Evolutionary conservation across 2,113 vertebrate species (phyloP), one percentile per base, ranked within the genome.

Genomic region (Lepisosteus osseus): DNA sequence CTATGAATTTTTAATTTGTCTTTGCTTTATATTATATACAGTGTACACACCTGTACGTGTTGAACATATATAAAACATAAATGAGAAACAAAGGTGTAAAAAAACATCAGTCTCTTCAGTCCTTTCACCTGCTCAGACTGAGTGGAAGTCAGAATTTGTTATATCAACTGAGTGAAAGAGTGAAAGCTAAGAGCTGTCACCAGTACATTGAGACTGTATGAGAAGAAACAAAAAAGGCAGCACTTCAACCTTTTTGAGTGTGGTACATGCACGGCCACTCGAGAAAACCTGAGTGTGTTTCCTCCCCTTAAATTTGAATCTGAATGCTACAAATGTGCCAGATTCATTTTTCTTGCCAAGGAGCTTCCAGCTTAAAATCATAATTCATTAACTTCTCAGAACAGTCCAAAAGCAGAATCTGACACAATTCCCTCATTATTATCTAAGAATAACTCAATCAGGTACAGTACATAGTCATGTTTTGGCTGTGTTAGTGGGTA

Each of bases 111-210:
- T 9, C 5, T 6, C n/a, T 14, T 14, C 64, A 47, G 42, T 41
- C 45, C 64, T 66, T 44, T n/a, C n/a, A 44, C 43, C 64, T 66
- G 13, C 64, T 2, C 64, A 14, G 42, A 13, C 14, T 45, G 64
- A 14, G 64, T 45, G 8, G 64, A 66, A 66, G 64, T 66, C 64
- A 66, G 64, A 66, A 66, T 66, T 47, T 45, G 64, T 44, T 66
- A 41, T 66, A 42, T 66, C 12, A 66, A 47, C 42, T 66, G 45
- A 66, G 64, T 42, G 4, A 29, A 14, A 45, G 43, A 45, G 42
- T 45, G 12, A 44, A 42, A n/a, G 42, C 7, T n/a, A 51, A 51
- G 15, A 66, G 64, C 64, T 66, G 64, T 66, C 64, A 47, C 42
- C 64, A 44, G 64, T 7, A 13, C 64, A n/a, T 42, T 0, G 64